phyloP scores from a whole-genome alignment of 1,140 invertebrate species.

The Laodelphax striatellus region DNA sequence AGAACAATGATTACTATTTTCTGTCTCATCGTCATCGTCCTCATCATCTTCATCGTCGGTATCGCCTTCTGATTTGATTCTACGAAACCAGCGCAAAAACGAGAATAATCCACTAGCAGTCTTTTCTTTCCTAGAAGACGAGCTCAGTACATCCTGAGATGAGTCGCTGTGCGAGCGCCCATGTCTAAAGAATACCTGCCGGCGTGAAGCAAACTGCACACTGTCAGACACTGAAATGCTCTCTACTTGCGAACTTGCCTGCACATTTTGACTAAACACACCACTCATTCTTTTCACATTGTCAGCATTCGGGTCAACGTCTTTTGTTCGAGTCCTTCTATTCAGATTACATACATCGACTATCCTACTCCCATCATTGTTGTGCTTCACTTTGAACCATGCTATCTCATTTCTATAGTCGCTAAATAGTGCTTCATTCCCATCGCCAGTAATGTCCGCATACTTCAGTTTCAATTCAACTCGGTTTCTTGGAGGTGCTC shows the following conservation, averaged over 20 bases:
- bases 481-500: too few relatives aligned
- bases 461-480: too few relatives aligned
- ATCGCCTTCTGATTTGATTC: slow-evolving; percentile 20
- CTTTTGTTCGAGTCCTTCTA: too few relatives aligned
- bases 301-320: too few relatives aligned
- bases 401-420: too few relatives aligned
- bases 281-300: too few relatives aligned
- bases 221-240: slow-evolving; percentile 2
- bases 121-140: slow-evolving; percentile 15
- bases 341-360: too few relatives aligned
- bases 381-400: too few relatives aligned
- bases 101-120: slow-evolving; percentile 32
- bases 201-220: slow-evolving; percentile 3
- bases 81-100: slow-evolving; percentile 38
- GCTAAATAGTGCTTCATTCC: too few relatives aligned
- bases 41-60: slow-evolving; percentile 14
- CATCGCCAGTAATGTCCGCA: too few relatives aligned
- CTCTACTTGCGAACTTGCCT: background rate
- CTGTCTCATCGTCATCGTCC: slow-evolving; percentile 13
- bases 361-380: too few relatives aligned
- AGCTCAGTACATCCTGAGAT: slow-evolving; percentile 1
- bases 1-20: background rate
- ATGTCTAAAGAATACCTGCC: slow-evolving; percentile 2
- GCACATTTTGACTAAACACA: background rate
- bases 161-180: slow-evolving; percentile 8